A percentile compares a stretch with the other conserved stretches of the same genome.
Evolutionary conservation across 2,888 invertebrate genomes (phyloP).

Genomic region (Nomada ruficornis): DNA sequence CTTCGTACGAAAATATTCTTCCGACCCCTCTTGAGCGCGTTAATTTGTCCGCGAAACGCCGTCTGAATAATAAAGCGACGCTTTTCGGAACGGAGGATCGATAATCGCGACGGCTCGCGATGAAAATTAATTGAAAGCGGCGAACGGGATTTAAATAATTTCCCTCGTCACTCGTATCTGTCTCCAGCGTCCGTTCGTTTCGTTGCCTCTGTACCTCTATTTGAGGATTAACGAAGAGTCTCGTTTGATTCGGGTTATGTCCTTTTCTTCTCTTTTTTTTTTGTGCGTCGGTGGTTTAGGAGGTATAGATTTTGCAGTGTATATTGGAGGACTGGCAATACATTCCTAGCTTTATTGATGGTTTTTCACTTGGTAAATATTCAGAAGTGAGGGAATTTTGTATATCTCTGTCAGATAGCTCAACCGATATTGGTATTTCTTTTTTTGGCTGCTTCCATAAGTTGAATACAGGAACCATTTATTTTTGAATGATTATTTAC

Average conservation of each 20-base stretch:
- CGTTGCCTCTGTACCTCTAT: neutral
- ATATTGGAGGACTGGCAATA: neutral
- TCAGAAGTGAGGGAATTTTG: too few species aligned
- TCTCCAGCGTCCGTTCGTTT: neutral
- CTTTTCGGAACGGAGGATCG: conserved; percentile 6
- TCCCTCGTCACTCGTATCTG: neutral
- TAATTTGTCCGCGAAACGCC: conserved; percentile 20
- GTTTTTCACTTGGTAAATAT: too few species aligned
- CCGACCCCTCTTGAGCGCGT: conserved; percentile 8
- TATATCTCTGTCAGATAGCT: too few species aligned
- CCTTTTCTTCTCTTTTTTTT: neutral
- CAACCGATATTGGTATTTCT: too few species aligned
- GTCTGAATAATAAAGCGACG: conserved; percentile 30
- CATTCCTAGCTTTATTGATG: too few species aligned
- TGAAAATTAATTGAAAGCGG: conserved; percentile 39
- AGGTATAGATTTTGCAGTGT: neutral
- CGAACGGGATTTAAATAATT: conserved; percentile 38
- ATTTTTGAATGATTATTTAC: neutral
- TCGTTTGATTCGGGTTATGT: neutral
- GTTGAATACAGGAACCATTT: neutral
- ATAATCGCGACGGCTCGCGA: conserved; percentile 26
- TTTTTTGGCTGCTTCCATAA: too few species aligned
- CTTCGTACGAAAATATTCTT: conserved; percentile 35
- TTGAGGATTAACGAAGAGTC: conserved; percentile 1
- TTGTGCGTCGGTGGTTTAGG: too few species aligned